Base-by-base conservation (phyloP, 2,888 invertebrate genomes). In the Linnaemya tessellans region DNA sequence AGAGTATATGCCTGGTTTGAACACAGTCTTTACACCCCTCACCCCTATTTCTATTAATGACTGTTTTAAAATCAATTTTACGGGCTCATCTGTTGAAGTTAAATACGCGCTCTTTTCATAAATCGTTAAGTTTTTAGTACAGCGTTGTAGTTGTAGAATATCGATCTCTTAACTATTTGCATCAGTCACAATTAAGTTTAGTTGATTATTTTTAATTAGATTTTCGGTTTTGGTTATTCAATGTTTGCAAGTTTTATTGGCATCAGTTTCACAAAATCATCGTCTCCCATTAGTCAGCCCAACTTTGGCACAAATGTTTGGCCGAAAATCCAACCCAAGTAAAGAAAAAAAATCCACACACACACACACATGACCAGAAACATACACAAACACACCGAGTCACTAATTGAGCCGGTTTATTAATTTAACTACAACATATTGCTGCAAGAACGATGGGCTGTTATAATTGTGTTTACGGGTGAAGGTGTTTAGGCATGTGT, bases 391-490 rank as follows among this genome's bases (percentile, higher is more conserved):
- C 46, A 30, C 1, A 20, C 15, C 7, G 13, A 49, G 18, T 11
- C 22, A 25, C 54, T 51, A 7, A 51, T 41, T 54, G n/a, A 58
- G 38, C 11, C 46, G 15, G 46, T 80, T 80, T 71, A 65, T 80
- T 65, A 80, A 65, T 80, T 80, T 73, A 65, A 73, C 71, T 73
- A 38, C 30, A 79, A 71, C 62, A 79, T 71, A 54, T 79, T 79
- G 79, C 51, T 30, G 41, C 15, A n/a, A 3, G 10, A 15, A n/a
- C 3, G 10, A 22, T 38, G 11, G 20, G 9, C 22, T 15, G 8
- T 9, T 0, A 46, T 58, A 18, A 1, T 8, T 22, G 22, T 25
- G 10, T 25, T 11, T 25, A 30, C 5, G 41, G n/a, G 8, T 46
- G 49, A 9, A 38, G 5, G 13, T 67, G 56, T n/a, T 58, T 10